A percentile compares a stretch with the other conserved stretches of the same genome.
These are phyloP conservation scores for Pantherophis alleghaniensis DNA, from an alignment of 2,797 vertebrate species.

Conservation along the genomic window DNA sequence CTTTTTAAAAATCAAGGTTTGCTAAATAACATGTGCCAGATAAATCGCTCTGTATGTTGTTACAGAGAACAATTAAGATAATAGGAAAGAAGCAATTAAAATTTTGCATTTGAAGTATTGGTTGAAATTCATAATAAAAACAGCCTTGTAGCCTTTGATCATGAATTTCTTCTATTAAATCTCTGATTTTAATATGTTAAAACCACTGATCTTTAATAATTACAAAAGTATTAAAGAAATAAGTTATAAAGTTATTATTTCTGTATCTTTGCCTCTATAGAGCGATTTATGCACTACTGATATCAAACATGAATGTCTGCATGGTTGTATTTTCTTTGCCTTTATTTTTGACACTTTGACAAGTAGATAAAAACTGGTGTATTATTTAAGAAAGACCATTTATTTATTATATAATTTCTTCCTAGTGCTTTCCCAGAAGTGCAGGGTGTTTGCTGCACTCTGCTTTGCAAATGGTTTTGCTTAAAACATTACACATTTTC, in stretches of 20 bases:
- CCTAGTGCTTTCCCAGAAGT: not conserved
- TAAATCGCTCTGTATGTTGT: not conserved
- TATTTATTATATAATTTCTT: not conserved
- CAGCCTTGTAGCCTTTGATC: not conserved
- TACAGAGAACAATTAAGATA: not conserved
- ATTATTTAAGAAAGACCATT: not conserved
- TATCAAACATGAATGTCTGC: constrained; percentile 7
- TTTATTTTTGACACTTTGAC: not conserved
- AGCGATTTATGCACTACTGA: not conserved
- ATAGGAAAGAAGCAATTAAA: not conserved
- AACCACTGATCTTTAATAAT: not conserved
- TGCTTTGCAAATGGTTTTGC: not conserved
- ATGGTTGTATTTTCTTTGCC: not conserved
- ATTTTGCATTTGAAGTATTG: not conserved
- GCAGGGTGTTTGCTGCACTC: not conserved
- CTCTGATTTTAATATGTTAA: not conserved
- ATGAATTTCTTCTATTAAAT: not conserved
- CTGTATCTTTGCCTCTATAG: not conserved
- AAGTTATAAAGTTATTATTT: constrained; percentile 32
- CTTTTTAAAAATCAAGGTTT: not conserved
- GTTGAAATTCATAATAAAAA: not conserved
- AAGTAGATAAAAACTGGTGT: not conserved
- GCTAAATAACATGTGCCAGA: not conserved
- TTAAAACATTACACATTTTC: constrained; percentile 17
- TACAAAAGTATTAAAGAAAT: constrained; percentile 38